A percentile compares a stretch with the other conserved stretches of the same genome.
Conservation (phyloP, 2,888 invertebrate genomes). For the Eristalinus aeneus region DNA sequence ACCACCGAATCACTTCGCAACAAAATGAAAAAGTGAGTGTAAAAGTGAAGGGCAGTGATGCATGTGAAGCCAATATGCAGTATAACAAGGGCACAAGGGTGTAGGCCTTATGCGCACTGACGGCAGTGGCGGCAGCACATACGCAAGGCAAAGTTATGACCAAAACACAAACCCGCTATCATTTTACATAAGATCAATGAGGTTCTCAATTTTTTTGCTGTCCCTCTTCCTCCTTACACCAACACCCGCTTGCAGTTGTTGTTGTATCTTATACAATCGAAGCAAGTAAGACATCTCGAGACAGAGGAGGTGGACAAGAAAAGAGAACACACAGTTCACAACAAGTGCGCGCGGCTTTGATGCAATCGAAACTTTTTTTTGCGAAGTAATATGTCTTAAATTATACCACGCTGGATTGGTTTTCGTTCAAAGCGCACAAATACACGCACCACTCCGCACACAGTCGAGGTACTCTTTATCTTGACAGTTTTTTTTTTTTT, state of each 20-base stretch:
- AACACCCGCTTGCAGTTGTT: constrained; percentile 10
- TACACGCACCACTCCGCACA: constrained; percentile 5
- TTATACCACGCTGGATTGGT: constrained; percentile 66
- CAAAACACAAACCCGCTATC: constrained; percentile 74
- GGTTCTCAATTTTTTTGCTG: constrained; percentile 49
- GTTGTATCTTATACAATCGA: constrained; percentile 63
- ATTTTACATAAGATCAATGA: constrained; percentile 73
- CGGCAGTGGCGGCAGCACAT: constrained; percentile 4
- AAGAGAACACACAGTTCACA: constrained; percentile 44
- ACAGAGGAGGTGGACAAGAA: constrained; percentile 13
- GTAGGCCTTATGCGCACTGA: constrained; percentile 59
- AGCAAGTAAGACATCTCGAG: constrained; percentile 56
- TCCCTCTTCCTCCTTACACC: neutral
- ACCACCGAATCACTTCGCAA: neutral
- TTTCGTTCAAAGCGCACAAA: constrained; percentile 47
- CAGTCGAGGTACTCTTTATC: constrained; percentile 44
- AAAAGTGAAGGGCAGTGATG: constrained; percentile 76
- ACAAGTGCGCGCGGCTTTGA: constrained; percentile 67
- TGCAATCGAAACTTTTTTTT: constrained; percentile 62
- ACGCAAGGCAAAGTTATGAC: constrained; percentile 60
- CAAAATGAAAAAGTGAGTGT: constrained; percentile 68
- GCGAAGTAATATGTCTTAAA: constrained; percentile 70
- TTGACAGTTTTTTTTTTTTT: constrained; percentile 42
- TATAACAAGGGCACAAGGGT: constrained; percentile 70
- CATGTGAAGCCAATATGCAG: constrained; percentile 65